A percentile compares a stretch with the other conserved stretches of the same genome.
Conservation (phyloP, 2,113 vertebrate species). For the Rhineura floridana region DNA sequence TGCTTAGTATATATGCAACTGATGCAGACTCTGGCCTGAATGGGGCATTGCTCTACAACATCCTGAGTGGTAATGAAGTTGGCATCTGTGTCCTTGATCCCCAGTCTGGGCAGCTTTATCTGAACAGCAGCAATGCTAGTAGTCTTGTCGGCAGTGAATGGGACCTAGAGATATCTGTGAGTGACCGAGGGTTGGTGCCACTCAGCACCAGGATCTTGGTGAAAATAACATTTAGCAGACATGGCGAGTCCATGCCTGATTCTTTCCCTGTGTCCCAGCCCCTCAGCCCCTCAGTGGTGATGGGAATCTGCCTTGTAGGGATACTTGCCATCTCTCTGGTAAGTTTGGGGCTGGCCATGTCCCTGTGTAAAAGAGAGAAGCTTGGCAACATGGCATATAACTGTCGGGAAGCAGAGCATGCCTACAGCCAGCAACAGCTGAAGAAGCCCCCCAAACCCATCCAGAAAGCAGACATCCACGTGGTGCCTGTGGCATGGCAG, state of each 20-base stretch:
- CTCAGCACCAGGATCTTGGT: conserved; percentile 76
- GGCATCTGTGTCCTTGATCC: conserved; percentile 82
- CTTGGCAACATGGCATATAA: conserved; percentile 90
- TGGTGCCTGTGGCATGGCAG: conserved; percentile 83
- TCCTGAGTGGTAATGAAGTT: conserved; percentile 69
- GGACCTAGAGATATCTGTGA: conserved; percentile 79
- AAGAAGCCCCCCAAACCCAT: conserved; percentile 91
- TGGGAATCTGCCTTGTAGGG: conserved; percentile 79
- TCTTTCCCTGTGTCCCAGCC: conserved; percentile 68
- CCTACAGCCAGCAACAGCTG: conserved; percentile 88
- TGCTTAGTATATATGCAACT: conserved; percentile 78
- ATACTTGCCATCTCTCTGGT: conserved; percentile 81
- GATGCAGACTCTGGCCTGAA: conserved; percentile 87
- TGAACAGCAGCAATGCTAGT: conserved; percentile 87
- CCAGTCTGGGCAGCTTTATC: conserved; percentile 81
- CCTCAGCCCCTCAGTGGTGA: conserved; percentile 80
- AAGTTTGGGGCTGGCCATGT: conserved; percentile 79
- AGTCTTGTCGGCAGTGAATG: conserved; percentile 80
- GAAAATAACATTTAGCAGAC: conserved; percentile 82
- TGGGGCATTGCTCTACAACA: conserved; percentile 79
- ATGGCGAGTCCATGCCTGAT: conserved; percentile 84
- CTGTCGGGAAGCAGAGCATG: conserved; percentile 90
- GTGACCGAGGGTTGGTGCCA: conserved; percentile 80
- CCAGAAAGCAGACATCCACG: conserved; percentile 90
- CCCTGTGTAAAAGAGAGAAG: conserved; percentile 84